phyloP scores from a whole-genome alignment of 1,140 invertebrate genomes.

The Tetragonula clypearis region DNA sequence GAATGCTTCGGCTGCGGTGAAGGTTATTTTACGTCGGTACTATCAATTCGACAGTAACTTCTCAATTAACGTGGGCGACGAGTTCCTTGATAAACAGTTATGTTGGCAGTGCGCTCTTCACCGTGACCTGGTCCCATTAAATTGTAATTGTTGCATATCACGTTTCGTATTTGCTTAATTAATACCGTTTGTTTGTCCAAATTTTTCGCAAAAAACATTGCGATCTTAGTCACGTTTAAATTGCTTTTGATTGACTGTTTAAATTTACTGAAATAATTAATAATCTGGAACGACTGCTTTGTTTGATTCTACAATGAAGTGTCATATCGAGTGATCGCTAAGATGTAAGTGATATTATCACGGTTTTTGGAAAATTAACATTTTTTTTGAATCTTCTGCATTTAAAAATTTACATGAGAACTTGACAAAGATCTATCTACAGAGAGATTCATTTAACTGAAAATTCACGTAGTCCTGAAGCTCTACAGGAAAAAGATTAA shows the following conservation, averaged over 20 bases:
- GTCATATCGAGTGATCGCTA: no score
- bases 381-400: background rate
- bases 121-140: conserved; percentile 19
- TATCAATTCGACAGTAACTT: conserved; percentile 34
- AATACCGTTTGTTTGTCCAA: background rate
- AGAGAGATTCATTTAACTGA: background rate
- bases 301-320: no score
- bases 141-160: conserved; percentile 35
- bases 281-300: no score
- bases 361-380: no score
- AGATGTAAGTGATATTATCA: no score
- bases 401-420: background rate
- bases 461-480: background rate
- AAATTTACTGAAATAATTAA: no score
- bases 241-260: background rate
- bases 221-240: background rate
- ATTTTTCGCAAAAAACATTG: background rate
- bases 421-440: background rate
- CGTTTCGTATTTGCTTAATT: conserved; percentile 38
- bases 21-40: conserved; percentile 14
- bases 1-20: conserved; percentile 8
- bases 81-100: conserved; percentile 47
- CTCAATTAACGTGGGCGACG: conserved; percentile 44
- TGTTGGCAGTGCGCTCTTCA: conserved; percentile 21
- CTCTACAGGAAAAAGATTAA: background rate